These are phyloP conservation scores for Clarias platycephalus DNA, from an alignment of 2,797 vertebrate genomes.

Conservation along the genomic window DNA sequence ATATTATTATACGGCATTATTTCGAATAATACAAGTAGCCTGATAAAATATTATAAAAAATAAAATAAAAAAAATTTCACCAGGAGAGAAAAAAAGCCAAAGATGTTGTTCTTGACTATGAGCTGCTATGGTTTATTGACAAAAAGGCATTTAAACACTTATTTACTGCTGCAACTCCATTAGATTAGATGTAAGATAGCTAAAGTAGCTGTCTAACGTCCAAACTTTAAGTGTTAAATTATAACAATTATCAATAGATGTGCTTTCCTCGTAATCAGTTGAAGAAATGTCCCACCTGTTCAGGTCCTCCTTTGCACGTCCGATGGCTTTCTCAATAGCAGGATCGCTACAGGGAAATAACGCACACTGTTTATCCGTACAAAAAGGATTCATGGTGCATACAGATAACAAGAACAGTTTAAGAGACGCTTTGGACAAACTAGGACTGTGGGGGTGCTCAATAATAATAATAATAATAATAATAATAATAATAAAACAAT, in stretches of 20 bases:
- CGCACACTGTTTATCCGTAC: not conserved
- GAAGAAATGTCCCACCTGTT: slow-evolving; percentile 59
- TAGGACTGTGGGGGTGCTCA: not conserved
- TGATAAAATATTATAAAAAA: too few relatives aligned
- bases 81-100: too few relatives aligned
- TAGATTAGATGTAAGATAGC: not conserved
- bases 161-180: not conserved
- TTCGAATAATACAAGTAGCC: too few relatives aligned
- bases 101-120: too few relatives aligned
- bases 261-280: not conserved
- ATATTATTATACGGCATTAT: too few relatives aligned
- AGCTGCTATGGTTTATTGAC: too few relatives aligned
- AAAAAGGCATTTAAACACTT: too few relatives aligned
- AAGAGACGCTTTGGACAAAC: not conserved
- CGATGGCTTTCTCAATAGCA: slow-evolving; percentile 57
- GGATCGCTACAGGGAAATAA: slow-evolving; percentile 58
- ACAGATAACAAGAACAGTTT: not conserved
- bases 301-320: slow-evolving; percentile 64
- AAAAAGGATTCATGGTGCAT: not conserved
- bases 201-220: not conserved
- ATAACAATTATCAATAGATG: not conserved
- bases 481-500: too few relatives aligned
- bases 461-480: too few relatives aligned
- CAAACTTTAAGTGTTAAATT: not conserved
- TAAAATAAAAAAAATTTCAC: too few relatives aligned